A percentile compares a stretch with the other conserved stretches of the same genome.
These are phyloP conservation scores for Drosophila pseudoobscura DNA, from an alignment of 1,140 invertebrate genomes.

Conservation along the genomic window DNA sequence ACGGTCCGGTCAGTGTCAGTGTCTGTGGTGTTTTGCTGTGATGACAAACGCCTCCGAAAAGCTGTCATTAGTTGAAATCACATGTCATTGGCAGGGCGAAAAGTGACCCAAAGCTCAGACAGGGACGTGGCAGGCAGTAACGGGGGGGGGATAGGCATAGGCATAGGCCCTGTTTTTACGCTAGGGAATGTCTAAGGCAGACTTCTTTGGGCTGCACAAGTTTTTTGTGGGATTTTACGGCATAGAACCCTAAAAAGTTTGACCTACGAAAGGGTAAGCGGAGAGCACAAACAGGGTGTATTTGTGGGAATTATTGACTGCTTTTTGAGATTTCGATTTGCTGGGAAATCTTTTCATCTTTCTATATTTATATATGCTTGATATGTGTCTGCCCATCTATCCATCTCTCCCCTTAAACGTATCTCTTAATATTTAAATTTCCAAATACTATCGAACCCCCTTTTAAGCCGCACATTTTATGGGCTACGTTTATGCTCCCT, in stretches of 20 bases:
- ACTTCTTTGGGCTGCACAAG: conserved; percentile 3
- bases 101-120: conserved; percentile 53
- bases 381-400: too few relatives aligned
- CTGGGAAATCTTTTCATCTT: too few relatives aligned
- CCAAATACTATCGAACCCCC: background rate
- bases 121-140: conserved; percentile 14
- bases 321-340: too few relatives aligned
- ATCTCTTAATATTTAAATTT: too few relatives aligned
- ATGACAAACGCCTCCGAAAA: conserved; percentile 52
- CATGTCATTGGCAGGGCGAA: conserved; percentile 69
- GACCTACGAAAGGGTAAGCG: too few relatives aligned
- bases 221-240: conserved; percentile 6
- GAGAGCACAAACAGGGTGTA: too few relatives aligned
- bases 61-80: conserved; percentile 79
- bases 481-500: conserved; percentile 10
- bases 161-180: background rate
- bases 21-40: conserved; percentile 16
- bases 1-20: background rate
- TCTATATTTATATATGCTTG: too few relatives aligned
- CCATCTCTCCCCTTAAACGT: too few relatives aligned
- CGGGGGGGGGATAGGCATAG: conserved; percentile 11
- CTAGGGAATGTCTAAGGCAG: conserved; percentile 2
- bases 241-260: too few relatives aligned
- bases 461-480: background rate
- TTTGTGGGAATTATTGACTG: too few relatives aligned